A percentile compares a stretch with the other conserved stretches of the same genome.
These are phyloP conservation scores for Morelia viridis DNA, from an alignment of 2,797 vertebrate species.

Conservation along the genomic window DNA sequence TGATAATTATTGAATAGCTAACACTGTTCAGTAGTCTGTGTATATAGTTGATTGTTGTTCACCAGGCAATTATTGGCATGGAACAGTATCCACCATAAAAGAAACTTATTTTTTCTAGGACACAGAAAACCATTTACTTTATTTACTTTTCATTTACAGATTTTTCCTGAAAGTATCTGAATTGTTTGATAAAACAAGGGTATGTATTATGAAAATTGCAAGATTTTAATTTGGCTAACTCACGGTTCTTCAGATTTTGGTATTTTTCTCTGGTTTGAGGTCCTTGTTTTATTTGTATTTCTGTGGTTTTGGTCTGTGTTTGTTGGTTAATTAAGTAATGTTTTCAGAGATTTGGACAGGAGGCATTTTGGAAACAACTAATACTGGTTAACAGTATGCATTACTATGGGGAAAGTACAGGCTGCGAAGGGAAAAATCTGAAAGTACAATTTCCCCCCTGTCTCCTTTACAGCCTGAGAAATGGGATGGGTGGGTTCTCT, in stretches of 20 bases:
- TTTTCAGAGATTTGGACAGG: not conserved
- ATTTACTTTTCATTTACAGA: constrained; percentile 72
- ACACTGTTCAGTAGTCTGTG: not conserved
- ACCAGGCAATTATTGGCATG: not conserved
- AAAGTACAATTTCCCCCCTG: too few relatives aligned
- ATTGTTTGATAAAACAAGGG: constrained; percentile 96
- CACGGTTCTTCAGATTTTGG: not conserved
- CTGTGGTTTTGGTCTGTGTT: not conserved
- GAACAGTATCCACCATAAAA: not conserved
- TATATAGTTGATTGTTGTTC: not conserved
- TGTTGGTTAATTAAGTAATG: not conserved
- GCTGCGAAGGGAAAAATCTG: too few relatives aligned
- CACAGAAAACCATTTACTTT: constrained; percentile 36
- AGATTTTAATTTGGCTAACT: not conserved
- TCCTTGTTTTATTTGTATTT: not conserved
- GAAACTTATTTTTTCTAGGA: not conserved
- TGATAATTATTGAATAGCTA: not conserved
- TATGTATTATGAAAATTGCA: constrained; percentile 71
- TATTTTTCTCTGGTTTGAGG: not conserved
- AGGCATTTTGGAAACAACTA: not conserved
- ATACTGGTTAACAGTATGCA: too few relatives aligned
- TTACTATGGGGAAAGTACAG: too few relatives aligned
- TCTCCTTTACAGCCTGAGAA: too few relatives aligned
- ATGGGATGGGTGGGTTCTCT: too few relatives aligned
- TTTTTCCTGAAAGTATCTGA: constrained; percentile 98